phyloP scores from a whole-genome alignment of 2,888 invertebrate genomes.

The Callinectes sapidus region DNA sequence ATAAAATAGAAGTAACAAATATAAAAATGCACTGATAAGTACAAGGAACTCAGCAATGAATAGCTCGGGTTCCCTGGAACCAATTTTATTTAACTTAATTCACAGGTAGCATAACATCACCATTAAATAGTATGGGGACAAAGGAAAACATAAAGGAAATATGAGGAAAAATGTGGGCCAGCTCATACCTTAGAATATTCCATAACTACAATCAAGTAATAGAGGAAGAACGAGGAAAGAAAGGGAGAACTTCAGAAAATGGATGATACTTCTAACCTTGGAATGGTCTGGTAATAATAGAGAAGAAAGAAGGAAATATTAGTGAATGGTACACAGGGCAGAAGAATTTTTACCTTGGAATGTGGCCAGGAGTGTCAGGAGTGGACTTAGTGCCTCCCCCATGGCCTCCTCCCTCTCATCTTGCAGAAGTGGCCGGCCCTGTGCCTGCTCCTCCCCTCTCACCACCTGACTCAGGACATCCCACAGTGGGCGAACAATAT shows the following conservation, averaged over 20 bases:
- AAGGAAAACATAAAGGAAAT: neutral
- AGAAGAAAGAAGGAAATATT: neutral
- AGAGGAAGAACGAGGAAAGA: neutral
- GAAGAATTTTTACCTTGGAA: conserved; percentile 43
- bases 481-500: conserved; percentile 51
- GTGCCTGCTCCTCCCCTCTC: conserved; percentile 32
- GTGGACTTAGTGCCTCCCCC: conserved; percentile 40
- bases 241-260: neutral
- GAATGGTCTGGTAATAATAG: neutral
- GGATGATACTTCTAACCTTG: neutral
- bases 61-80: no score
- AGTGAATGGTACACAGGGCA: neutral
- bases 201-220: neutral
- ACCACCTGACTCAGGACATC: conserved; percentile 43
- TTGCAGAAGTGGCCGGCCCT: conserved; percentile 26
- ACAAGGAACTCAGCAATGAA: no score
- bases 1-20: no score
- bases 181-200: no score
- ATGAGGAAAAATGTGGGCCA: neutral
- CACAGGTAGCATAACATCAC: no score
- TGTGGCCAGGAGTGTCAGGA: conserved; percentile 48
- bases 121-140: neutral
- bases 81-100: no score
- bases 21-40: no score
- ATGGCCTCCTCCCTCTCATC: conserved; percentile 52